Evolutionary conservation across 2,113 vertebrate species (phyloP).

Genomic region (Poeciliopsis occidentalis): DNA sequence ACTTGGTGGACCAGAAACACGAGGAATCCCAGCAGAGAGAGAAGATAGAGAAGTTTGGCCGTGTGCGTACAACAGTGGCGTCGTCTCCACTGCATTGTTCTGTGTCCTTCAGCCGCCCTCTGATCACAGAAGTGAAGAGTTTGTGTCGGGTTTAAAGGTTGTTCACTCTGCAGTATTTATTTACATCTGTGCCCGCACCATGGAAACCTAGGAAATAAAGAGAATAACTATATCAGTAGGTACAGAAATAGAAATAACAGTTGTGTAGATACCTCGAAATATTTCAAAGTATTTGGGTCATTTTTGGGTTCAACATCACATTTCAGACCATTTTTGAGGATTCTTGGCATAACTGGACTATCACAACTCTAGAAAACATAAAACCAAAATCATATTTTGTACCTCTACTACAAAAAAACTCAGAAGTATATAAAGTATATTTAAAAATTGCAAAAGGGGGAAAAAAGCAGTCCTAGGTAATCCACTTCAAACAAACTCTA

Average conservation of each 20-base stretch:
- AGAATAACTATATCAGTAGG: neutral
- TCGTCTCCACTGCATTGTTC: slow-evolving; percentile 91
- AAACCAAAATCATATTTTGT: no score
- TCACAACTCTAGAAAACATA: no score
- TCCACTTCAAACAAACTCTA: no score
- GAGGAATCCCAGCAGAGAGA: slow-evolving; percentile 85
- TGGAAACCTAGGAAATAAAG: slow-evolving; percentile 27
- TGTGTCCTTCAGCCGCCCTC: neutral
- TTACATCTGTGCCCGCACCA: neutral
- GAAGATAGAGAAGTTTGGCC: slow-evolving; percentile 83
- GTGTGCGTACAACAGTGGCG: slow-evolving; percentile 88
- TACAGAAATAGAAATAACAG: neutral
- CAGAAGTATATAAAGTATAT: no score
- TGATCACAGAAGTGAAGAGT: neutral
- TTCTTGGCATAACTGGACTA: no score
- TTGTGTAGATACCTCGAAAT: neutral
- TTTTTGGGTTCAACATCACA: no score
- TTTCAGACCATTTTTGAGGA: no score
- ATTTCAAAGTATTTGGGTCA: no score
- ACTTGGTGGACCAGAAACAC: slow-evolving; percentile 87
- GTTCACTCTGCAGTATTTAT: neutral
- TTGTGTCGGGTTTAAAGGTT: neutral
- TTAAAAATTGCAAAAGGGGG: no score
- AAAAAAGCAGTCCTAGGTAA: no score
- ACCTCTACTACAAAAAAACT: no score